Evolutionary conservation across 2,888 invertebrate genomes (phyloP), one percentile per base, ranked within the genome.

Genomic region (Dasypogon diadema): DNA sequence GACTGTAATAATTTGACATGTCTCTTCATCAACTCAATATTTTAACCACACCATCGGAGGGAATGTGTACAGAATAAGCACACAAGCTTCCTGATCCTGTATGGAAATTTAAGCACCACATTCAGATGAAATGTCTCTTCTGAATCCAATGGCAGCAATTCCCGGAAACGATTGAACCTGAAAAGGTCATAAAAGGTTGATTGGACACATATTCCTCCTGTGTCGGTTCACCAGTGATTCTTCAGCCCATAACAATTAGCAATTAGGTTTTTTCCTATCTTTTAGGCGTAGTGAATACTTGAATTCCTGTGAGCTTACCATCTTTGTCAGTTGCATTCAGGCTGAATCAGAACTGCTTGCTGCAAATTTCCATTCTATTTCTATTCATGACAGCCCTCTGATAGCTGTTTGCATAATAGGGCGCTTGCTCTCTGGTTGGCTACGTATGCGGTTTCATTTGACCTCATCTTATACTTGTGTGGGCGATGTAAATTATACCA

Each of bases 391-490:
- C 10, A 30, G 21, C 34, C 34, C 34, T 70, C 18, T 51, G 54
- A 54, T 51, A 34, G 16, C 34, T 30, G 26, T 54, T 54, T 54
- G 54, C 70, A 70, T 54, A 70, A 54, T 34, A 51, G 54, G 48
- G 14, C 48, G 14, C 21, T 12, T 12, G 42, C 51, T 16, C 18
- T 16, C 1, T 51, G 16, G 14, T 51, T 21, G 18, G 10, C 63
- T 21, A 16, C 12, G 24, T 22, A 14, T n/a, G 16, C 6, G 37
- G 42, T 34, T 58, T 22, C n/a, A 63, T 73, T 76, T 73, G 54
- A 72, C 63, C 76, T 76, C 76, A 55, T 63, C 73, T 42, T 42
- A 26, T 73, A 73, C 72, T 65, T 76, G 48, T 76, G 72, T 76
- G 73, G 65, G 63, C 65, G n/a, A n/a, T n/a, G n/a, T n/a, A n/a